Percentiles rank a stretch among this genome's conserved stretches.
phyloP scores from a whole-genome alignment of 2,797 vertebrate species.

The Picus viridis region DNA sequence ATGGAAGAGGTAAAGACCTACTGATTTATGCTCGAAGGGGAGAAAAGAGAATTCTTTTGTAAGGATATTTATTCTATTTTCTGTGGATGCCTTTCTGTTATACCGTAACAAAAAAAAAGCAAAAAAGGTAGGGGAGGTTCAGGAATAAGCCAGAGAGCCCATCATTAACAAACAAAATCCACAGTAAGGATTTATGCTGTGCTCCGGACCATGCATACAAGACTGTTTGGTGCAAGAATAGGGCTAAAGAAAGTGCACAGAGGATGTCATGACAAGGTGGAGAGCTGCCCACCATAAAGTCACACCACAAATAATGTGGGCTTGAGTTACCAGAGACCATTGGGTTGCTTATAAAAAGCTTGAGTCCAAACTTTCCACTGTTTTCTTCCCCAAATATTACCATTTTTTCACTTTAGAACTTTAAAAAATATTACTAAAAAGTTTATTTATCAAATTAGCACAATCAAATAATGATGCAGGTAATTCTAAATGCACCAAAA shows the following conservation, averaged over 20 bases:
- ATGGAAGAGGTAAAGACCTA: background rate
- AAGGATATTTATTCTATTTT: background rate
- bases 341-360: background rate
- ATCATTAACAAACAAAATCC: background rate
- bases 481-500: background rate
- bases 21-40: background rate
- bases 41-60: background rate
- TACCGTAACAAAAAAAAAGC: background rate
- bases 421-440: background rate
- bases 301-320: background rate
- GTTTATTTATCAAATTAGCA: background rate
- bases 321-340: background rate
- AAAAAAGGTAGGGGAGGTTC: background rate
- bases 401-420: background rate
- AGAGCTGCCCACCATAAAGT: background rate
- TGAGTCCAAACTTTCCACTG: background rate
- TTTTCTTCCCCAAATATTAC: background rate
- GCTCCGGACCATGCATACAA: background rate
- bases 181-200: background rate
- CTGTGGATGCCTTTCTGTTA: background rate
- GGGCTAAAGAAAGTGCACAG: background rate
- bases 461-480: background rate
- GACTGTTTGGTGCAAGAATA: background rate
- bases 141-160: background rate
- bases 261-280: background rate